These are phyloP conservation scores for Holocentrus rufus DNA, from an alignment of 2,797 vertebrate genomes.

Conservation along the genomic window DNA sequence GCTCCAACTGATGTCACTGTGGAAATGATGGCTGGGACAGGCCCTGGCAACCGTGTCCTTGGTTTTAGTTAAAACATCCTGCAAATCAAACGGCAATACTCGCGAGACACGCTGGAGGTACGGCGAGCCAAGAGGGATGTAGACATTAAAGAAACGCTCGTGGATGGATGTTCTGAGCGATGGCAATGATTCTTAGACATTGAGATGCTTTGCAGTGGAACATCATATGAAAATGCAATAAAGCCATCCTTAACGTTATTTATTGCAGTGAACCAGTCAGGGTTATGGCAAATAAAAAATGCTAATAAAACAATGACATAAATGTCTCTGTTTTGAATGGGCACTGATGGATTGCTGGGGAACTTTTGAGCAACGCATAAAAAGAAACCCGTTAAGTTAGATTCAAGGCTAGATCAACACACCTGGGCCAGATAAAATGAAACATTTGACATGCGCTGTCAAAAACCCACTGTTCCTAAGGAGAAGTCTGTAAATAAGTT, in stretches of 20 bases:
- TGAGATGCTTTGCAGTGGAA: conserved; percentile 8
- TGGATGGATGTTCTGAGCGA: not conserved
- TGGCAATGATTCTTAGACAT: not conserved
- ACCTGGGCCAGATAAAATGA: not conserved
- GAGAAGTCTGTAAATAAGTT: not conserved
- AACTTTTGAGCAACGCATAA: not conserved
- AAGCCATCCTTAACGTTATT: not conserved
- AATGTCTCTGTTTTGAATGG: conserved; percentile 2
- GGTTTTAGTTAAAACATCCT: conserved; percentile 44
- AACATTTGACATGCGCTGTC: not conserved
- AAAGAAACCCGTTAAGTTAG: not conserved
- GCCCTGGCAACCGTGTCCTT: conserved; percentile 6
- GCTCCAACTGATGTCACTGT: conserved; percentile 40
- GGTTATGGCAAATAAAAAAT: not conserved
- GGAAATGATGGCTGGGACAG: conserved; percentile 38
- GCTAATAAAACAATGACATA: not conserved
- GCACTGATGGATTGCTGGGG: not conserved
- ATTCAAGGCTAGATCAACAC: not conserved
- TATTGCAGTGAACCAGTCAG: not conserved
- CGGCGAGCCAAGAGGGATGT: not conserved
- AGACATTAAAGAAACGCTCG: conserved; percentile 5
- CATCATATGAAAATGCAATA: not conserved
- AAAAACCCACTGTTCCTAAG: not conserved
- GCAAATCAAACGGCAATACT: conserved; percentile 7
- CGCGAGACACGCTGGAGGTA: conserved; percentile 18